phyloP scores from a whole-genome alignment of 2,113 vertebrate species.

The Bothrops jararaca region DNA sequence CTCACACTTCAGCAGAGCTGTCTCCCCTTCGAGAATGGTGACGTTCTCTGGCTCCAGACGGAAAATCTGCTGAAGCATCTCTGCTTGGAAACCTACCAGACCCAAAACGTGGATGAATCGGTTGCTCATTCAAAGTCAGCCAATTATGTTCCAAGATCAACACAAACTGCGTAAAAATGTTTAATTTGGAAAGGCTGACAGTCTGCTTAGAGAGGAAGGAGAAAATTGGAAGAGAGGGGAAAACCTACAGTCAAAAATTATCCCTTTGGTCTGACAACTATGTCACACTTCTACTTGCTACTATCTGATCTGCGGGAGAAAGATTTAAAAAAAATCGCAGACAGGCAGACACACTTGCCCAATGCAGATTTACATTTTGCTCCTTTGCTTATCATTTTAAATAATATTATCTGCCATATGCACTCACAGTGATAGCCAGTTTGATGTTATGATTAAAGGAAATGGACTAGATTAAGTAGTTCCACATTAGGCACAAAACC shows the following conservation, averaged over 20 bases:
- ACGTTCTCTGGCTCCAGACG: conserved; percentile 72
- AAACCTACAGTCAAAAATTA: background rate
- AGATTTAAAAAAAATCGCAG: background rate
- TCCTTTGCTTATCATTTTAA: background rate
- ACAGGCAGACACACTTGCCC: background rate
- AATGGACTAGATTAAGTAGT: background rate
- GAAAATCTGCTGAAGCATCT: conserved; percentile 66
- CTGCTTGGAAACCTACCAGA: background rate
- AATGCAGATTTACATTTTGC: background rate
- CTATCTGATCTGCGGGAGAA: background rate
- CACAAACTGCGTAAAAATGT: background rate
- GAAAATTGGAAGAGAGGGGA: background rate
- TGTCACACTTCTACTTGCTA: background rate
- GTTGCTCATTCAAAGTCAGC: background rate
- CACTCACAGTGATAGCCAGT: background rate
- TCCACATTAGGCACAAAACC: background rate
- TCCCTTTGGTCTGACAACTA: background rate
- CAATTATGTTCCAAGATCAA: background rate
- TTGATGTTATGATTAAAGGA: background rate
- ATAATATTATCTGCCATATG: background rate
- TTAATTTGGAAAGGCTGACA: background rate
- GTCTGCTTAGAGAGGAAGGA: background rate
- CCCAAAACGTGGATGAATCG: background rate
- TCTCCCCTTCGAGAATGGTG: conserved; percentile 66
- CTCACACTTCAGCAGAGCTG: conserved; percentile 73